Evolutionary conservation across 2,797 vertebrate genomes (phyloP), one percentile per base, ranked within the genome.

Genomic region (Ataeniobius toweri): DNA sequence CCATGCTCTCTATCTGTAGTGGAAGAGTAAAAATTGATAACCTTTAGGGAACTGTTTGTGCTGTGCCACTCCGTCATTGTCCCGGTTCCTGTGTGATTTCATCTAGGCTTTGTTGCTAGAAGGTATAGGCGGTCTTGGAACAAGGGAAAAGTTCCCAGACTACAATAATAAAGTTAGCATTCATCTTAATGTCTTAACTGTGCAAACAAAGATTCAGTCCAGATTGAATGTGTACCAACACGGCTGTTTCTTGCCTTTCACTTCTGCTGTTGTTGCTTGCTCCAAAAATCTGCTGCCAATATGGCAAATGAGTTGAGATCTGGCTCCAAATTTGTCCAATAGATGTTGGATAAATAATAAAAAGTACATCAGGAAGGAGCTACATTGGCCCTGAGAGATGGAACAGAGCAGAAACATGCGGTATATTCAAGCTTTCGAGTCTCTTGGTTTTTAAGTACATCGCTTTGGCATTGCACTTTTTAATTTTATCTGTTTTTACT

Each of bases 281-380:
- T 74, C 59, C 46, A n/a, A 81, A 83, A 84, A 84, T 73, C 59
- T 39, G 78, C 67, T 88, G 89, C 91, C 91, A 93, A 83, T 82
- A 90, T 91, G 90, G 88, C 88, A 90, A 85, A 77, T 36, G 71
- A 83, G 82, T 82, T 81, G 63, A 73, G 82, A 84, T 80, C 84
- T 72, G 39, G 82, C 84, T 91, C 86, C 87, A 86, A 86, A 86
- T 86, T 91, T 88, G 89, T 93, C 89, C 90, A 90, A 90, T 92
- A 89, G 89, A 91, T 86, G 88, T 80, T 77, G 87, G 91, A 92
- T 93, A 92, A 93, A 94, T 93, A 93, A 93, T 94, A 86, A 87
- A 94, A 94, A 91, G 79, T 86, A 85, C 93, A 90, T 93, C 89
- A 92, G 93, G 89, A 93, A 93, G 89, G 89, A 90, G 86, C 87